A percentile compares a stretch with the other conserved stretches of the same genome.
Evolutionary conservation across 2,888 invertebrate genomes (phyloP).

Genomic region (Rhagonycha lutea): DNA sequence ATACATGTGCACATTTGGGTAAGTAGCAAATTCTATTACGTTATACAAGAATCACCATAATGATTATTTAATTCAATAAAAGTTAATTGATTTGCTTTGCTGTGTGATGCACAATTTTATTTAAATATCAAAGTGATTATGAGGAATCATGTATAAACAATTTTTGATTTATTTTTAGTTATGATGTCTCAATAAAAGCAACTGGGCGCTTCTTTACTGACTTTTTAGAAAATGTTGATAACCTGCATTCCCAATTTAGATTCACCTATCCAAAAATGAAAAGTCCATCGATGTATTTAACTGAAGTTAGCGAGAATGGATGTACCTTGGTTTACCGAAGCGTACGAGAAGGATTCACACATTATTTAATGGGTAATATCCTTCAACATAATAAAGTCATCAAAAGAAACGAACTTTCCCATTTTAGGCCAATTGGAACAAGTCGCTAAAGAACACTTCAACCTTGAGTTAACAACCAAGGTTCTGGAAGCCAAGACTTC

Average conservation of each 20-base stretch:
- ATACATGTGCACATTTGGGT: slow-evolving; percentile 87
- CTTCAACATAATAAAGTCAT: background rate
- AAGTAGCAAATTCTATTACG: slow-evolving; percentile 34
- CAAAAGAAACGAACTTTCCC: background rate
- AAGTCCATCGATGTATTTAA: slow-evolving; percentile 90
- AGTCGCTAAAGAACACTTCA: slow-evolving; percentile 83
- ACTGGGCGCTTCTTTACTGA: slow-evolving; percentile 90
- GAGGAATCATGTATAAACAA: background rate
- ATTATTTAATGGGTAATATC: slow-evolving; percentile 79
- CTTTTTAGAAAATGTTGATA: slow-evolving; percentile 89
- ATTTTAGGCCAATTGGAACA: slow-evolving; percentile 81
- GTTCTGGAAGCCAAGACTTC: slow-evolving; percentile 67
- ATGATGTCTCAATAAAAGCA: slow-evolving; percentile 84
- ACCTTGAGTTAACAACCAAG: slow-evolving; percentile 71
- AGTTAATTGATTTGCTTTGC: no score
- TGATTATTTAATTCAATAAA: no score
- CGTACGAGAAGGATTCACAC: slow-evolving; percentile 77
- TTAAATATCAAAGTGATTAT: no score
- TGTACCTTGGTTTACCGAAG: slow-evolving; percentile 87
- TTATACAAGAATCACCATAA: no score
- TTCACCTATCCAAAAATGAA: slow-evolving; percentile 94
- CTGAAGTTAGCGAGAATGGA: slow-evolving; percentile 80
- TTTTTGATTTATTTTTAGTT: slow-evolving; percentile 57
- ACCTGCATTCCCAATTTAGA: slow-evolving; percentile 88
- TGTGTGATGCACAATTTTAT: no score